Base-by-base conservation (phyloP, 2,113 vertebrate species). In the Scatophagus argus region DNA sequence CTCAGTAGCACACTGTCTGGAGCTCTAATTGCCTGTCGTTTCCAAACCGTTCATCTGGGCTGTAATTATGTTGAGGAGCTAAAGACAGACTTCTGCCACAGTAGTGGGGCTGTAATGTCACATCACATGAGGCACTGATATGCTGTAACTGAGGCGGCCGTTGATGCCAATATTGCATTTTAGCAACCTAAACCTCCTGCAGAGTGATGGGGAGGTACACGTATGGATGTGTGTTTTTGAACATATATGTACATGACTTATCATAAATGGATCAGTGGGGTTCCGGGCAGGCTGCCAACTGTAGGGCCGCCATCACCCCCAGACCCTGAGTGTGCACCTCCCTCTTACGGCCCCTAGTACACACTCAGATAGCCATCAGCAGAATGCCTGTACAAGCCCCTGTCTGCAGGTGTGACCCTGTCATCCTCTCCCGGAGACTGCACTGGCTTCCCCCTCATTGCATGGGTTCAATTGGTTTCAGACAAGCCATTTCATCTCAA, bases 21-120 rank as follows among this genome's bases (percentile, higher is more conserved):
- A 80, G 38, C 56, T 68, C 74, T 93, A 92, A 93, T 93, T 93
- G 87, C 88, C 84, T 70, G 87, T 91, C 82, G 65, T 90, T 93
- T 86, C 74, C 88, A 85, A 88, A 86, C 88, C 75, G 51, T 89
- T 91, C 79, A 84, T 82, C 62, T 27, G 88, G 47, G 80, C 85
- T 91, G 69, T 91, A 93, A 94, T 95, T 93, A 91, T 65, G 73
- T 51, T 34, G 71, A 85, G 82, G 65, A 83, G 84, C 68, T 89
- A 83, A 89, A 91, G 84, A 92, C 77, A 74, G 85, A 83, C 75
- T 81, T 83, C 74, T 83, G 69, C 68, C 59, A 2, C 73, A 63
- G 86, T 43, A 56, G 70, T 75, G 23, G 68, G 13, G 41, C 43
- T 80, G 66, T 77, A 68, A 55, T 23, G 4, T 46, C 71, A 77